Evolutionary conservation across 2,888 invertebrate genomes (phyloP), one percentile per base, ranked within the genome.

Genomic region (Euproctis similis): DNA sequence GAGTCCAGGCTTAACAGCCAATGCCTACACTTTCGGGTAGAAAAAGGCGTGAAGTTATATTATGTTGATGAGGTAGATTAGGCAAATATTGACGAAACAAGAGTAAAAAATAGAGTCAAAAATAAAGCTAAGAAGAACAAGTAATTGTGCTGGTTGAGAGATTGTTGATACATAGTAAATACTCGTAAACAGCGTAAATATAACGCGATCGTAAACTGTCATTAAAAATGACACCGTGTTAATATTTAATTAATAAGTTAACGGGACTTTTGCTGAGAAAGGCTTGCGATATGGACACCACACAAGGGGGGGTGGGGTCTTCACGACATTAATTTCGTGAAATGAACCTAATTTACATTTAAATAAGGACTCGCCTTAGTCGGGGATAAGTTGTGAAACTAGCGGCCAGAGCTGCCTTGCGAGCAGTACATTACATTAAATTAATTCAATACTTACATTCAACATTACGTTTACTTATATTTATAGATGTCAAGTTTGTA

Each of bases 321-420:
- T 75, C 69, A 80, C 85, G 89, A 90, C 91, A 92, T 92, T 91
- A 91, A 91, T 91, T 91, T 91, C 89, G 90, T 89, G 90, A 91
- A 91, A 92, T 91, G 91, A 92, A 92, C 90, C 92, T 92, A 91
- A 92, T 92, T 92, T 92, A 89, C 91, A 92, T 92, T 91, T 92
- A 92, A 92, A 92, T 92, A 92, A 92, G 91, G 90, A 87, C 77
- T 81, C 60, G 84, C 84, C 82, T 84, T 84, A 82, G 81, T 61
- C 59, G 73, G 82, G 82, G n/a, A 84, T 84, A 84, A 84, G 81
- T 84, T 84, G 82, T 62, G 76, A 80, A 84, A 84, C 84, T 84
- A 84, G 78, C 66, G 69, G 73, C 80, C 77, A 58, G 77, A 71
- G 74, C 75, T 81, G 60, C n/a, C 66, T 62, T 63, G 61, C 67